Evolutionary conservation across 1,140 invertebrate species (phyloP).

Genomic region (Littorina saxatilis): DNA sequence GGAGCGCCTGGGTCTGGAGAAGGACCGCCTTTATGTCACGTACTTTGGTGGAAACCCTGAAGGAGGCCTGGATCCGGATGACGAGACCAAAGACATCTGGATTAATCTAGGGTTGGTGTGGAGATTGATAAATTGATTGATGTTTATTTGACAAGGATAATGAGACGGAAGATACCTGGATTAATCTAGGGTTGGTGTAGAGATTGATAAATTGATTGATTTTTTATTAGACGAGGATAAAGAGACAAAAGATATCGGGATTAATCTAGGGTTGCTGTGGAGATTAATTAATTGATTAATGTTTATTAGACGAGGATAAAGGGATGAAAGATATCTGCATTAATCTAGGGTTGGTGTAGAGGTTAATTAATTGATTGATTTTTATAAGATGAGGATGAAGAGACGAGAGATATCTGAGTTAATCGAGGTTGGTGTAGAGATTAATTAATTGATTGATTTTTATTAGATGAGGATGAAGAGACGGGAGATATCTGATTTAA

Average conservation of each 20-base stretch:
- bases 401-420: background rate
- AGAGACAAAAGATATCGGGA: too few species aligned
- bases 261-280: too few species aligned
- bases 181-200: too few species aligned
- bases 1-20: slow-evolving; percentile 82
- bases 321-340: slow-evolving; percentile 94
- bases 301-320: too few species aligned
- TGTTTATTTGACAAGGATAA: background rate
- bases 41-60: slow-evolving; percentile 96
- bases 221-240: too few species aligned
- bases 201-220: too few species aligned
- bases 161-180: background rate
- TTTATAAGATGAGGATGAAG: background rate
- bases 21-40: slow-evolving; percentile 96
- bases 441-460: too few species aligned
- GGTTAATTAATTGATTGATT: background rate
- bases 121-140: background rate
- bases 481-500: too few species aligned
- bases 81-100: slow-evolving; percentile 94
- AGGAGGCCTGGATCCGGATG: slow-evolving; percentile 91
- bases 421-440: too few species aligned
- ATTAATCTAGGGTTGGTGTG: slow-evolving; percentile 82
- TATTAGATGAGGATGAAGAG: too few species aligned
- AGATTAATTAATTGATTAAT: too few species aligned
- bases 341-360: slow-evolving; percentile 82